A percentile compares a stretch with the other conserved stretches of the same genome.
Conservation (phyloP, 2,113 vertebrate genomes). For the Rattus rattus region DNA sequence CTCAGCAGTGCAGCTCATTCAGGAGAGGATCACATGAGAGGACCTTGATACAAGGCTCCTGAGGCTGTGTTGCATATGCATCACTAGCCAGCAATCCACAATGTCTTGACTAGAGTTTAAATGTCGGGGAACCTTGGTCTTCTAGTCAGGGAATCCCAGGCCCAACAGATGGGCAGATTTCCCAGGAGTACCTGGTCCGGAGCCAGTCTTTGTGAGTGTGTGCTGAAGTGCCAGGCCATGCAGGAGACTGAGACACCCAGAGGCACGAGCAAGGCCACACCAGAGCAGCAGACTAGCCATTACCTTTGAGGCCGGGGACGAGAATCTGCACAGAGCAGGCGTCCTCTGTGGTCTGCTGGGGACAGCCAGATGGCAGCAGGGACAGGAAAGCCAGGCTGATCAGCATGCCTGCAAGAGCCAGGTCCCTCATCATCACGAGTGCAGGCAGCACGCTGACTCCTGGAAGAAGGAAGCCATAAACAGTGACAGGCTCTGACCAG, state of each 20-base stretch:
- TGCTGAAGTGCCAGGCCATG: not conserved
- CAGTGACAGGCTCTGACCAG: conserved; percentile 77
- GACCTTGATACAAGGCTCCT: not conserved
- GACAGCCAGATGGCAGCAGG: conserved; percentile 85
- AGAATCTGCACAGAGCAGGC: conserved; percentile 97
- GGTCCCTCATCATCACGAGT: conserved; percentile 90
- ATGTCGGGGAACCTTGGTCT: rapidly evolving
- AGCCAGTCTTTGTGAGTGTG: not conserved
- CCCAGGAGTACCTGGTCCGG: not conserved
- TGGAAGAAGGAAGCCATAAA: conserved; percentile 84
- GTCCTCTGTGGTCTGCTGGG: conserved; percentile 93
- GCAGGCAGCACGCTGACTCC: conserved; percentile 84
- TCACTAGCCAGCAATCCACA: not conserved
- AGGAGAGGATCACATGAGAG: not conserved
- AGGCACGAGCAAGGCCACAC: not conserved
- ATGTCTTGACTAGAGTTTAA: not conserved
- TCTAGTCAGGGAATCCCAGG: not conserved
- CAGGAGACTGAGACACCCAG: not conserved
- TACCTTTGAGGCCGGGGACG: conserved; percentile 98
- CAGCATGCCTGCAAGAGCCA: conserved; percentile 86
- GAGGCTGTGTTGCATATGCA: rapidly evolving
- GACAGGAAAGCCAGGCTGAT: conserved; percentile 89
- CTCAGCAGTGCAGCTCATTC: not conserved
- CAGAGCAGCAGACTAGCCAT: conserved; percentile 56
- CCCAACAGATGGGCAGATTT: not conserved